Evolutionary conservation across 2,113 vertebrate species (phyloP).

Genomic region (Phaethornis superciliosus): DNA sequence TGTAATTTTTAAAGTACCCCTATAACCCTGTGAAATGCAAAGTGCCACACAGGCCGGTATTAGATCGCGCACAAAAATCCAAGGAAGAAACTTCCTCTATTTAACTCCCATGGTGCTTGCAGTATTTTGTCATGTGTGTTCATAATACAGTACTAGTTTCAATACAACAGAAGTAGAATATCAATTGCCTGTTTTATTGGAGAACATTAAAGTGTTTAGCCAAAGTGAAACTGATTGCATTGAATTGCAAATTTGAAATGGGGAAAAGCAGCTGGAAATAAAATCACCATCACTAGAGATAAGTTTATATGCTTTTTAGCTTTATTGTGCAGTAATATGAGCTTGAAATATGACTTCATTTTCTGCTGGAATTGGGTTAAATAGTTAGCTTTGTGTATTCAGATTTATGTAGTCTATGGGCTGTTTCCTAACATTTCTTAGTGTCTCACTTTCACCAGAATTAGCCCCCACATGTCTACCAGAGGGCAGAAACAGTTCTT

Average conservation of each 20-base stretch:
- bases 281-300: constrained; percentile 10
- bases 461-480: not conserved
- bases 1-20: not conserved
- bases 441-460: not conserved
- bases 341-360: not conserved
- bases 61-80: not conserved
- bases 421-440: not conserved
- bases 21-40: not conserved
- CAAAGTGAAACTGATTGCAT: constrained; percentile 61
- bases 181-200: constrained; percentile 57
- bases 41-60: not conserved
- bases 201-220: constrained; percentile 61
- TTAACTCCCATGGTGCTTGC: not conserved
- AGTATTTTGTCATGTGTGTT: constrained; percentile 28
- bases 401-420: not conserved
- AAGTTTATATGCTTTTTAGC: not conserved
- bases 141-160: constrained; percentile 30
- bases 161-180: constrained; percentile 60
- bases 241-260: constrained; percentile 65
- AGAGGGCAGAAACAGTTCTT: not conserved
- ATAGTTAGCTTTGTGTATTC: not conserved
- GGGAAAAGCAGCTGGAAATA: constrained; percentile 25
- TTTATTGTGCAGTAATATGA: not conserved
- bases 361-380: not conserved
- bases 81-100: not conserved